These are phyloP conservation scores for Acrocephalus arundinaceus DNA, from an alignment of 2,113 vertebrate species.

Conservation along the genomic window DNA sequence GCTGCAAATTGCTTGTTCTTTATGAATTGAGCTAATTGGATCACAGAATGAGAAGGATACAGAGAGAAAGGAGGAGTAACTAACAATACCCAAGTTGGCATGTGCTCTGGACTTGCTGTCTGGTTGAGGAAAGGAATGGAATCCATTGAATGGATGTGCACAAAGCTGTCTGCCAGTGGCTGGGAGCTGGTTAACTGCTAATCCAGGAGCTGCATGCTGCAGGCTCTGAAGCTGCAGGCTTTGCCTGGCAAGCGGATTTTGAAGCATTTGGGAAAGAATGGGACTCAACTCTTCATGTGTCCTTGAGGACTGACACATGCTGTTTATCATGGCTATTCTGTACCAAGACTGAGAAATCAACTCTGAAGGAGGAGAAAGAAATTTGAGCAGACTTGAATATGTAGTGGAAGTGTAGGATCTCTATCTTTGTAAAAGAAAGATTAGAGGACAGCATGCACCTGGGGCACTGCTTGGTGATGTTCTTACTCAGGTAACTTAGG, in stretches of 20 bases:
- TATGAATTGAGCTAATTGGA: neutral
- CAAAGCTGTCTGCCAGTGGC: neutral
- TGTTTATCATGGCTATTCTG: neutral
- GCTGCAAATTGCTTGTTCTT: neutral
- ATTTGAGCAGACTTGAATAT: neutral
- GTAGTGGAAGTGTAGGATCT: neutral
- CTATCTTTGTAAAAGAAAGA: neutral
- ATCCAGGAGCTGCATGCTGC: neutral
- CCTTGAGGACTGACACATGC: conserved; percentile 5
- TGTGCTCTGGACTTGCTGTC: neutral
- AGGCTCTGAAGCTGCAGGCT: conserved; percentile 10
- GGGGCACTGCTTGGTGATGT: neutral
- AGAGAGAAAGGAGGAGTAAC: neutral
- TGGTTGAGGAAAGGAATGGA: neutral
- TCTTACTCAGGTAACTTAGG: neutral
- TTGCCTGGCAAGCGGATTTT: conserved; percentile 16
- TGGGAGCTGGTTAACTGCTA: conserved; percentile 20
- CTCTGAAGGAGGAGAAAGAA: neutral
- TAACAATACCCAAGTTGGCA: neutral
- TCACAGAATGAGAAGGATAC: neutral
- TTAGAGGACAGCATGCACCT: neutral
- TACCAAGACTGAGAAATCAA: neutral
- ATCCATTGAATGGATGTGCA: neutral
- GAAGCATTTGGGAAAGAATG: conserved; percentile 15
- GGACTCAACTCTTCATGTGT: neutral